phyloP scores from a whole-genome alignment of 1,140 invertebrate species.

The Megalopta genalis region DNA sequence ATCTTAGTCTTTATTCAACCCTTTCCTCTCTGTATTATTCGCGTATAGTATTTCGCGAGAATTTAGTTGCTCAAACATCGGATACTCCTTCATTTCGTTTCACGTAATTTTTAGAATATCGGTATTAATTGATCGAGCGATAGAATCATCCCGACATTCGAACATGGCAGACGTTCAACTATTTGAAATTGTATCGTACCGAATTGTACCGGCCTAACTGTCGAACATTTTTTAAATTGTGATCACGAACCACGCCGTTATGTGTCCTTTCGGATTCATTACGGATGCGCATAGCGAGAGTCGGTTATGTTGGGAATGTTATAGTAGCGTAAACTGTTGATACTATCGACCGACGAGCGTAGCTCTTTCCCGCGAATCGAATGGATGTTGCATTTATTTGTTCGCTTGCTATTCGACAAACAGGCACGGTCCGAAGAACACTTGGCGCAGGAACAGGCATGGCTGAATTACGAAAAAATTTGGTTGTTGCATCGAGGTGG shows the following conservation, averaged over 20 bases:
- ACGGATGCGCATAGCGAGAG: neutral
- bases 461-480: slow-evolving; percentile 89
- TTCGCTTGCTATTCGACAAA: slow-evolving; percentile 21
- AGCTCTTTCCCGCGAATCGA: too few relatives aligned
- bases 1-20: too few relatives aligned
- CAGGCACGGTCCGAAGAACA: slow-evolving; percentile 91
- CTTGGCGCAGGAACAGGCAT: slow-evolving; percentile 88
- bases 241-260: neutral
- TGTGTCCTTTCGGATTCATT: neutral
- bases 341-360: neutral
- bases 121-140: too few relatives aligned
- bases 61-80: too few relatives aligned
- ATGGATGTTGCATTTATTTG: neutral
- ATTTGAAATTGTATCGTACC: neutral
- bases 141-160: too few relatives aligned
- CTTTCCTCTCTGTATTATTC: too few relatives aligned
- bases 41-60: too few relatives aligned
- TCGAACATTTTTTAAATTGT: neutral
- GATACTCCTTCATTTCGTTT: too few relatives aligned
- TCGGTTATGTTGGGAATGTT: neutral
- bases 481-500: slow-evolving; percentile 96
- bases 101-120: too few relatives aligned
- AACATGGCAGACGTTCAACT: neutral
- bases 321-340: neutral
- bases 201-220: neutral